Base-by-base conservation (phyloP, 2,113 vertebrate genomes). In the Thalassoma bifasciatum region DNA sequence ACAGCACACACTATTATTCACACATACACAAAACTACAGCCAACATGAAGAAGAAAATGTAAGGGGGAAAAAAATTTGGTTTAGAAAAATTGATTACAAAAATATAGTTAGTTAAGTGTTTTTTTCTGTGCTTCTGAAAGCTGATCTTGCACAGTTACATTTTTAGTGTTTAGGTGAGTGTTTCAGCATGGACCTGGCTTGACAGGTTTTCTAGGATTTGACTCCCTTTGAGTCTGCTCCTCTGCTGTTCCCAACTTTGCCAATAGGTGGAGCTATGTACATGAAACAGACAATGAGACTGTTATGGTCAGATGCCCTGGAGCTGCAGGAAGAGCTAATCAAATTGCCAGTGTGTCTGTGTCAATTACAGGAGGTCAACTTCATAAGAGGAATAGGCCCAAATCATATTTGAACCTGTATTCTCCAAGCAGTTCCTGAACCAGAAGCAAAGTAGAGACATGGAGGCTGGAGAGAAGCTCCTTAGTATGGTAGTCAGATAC, bases 221-320 rank as follows among this genome's bases (percentile, higher is more conserved):
- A 5, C 52, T 30, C 30, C 6, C 30, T 30, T 62, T 69, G 37
- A 50, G 10, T 62, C 56, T 68, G 16, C 69, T 84, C 30, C 6
- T 50, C 10, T 74, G 86, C 51, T 74, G 67, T 88, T 78, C 26
- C 21, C 0, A 16, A 62, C 53, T 77, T 58, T 42, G 49, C 78
- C 93, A 89, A 92, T 90, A 93, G 91, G 92, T 91, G 89, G 91
- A 74, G 89, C 88, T 93, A 89, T 86, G 86, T 91, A 87, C 93
- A 92, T 83, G 65, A 93, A 91, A 81, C 92, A 85, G 77, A 68
- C 30, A 10, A 50, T 42, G 52, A 76, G 58, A 65, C 65, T 57
- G 65, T 58, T 22, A 37, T 79, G 82, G 85, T 79, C 88, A 88
- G 81, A 86, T 86, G 79, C 86, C 88, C 79, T 81, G 19, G 26